A percentile compares a stretch with the other conserved stretches of the same genome.
phyloP scores from a whole-genome alignment of 2,113 vertebrate species.

The Tragelaphus buxtoni region DNA sequence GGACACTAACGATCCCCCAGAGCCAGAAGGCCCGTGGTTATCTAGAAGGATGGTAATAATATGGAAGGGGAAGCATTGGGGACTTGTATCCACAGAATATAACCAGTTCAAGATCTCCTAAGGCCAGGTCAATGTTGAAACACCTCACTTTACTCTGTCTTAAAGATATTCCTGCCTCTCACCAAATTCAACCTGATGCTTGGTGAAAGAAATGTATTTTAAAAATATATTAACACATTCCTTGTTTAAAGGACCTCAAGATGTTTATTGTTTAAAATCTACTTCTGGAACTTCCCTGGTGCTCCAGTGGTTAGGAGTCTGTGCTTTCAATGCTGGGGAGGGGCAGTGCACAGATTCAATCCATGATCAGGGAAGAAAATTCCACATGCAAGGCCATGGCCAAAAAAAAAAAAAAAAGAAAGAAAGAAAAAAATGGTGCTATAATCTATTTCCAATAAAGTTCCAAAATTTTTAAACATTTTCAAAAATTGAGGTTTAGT shows the following conservation, averaged over 20 bases:
- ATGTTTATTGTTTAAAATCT: neutral
- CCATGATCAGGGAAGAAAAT: neutral
- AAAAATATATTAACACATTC: neutral
- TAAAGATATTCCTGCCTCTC: neutral
- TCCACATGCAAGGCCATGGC: neutral
- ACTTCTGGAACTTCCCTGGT: neutral
- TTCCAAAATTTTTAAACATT: neutral
- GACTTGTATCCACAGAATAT: no score
- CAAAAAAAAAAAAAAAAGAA: neutral
- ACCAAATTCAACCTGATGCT: neutral
- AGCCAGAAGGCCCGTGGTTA: neutral
- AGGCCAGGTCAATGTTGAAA: neutral
- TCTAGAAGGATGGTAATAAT: neutral
- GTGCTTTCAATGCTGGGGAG: rapidly evolving
- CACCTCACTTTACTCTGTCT: neutral
- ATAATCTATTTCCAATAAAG: neutral
- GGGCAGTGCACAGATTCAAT: neutral
- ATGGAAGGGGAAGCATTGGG: neutral
- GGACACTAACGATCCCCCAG: neutral
- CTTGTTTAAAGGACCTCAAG: neutral
- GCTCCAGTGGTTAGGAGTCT: neutral
- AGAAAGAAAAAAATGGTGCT: neutral
- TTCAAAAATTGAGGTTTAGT: neutral
- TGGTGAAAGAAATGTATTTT: neutral
- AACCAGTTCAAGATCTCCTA: neutral